Conservation (phyloP, 2,113 vertebrate species). For the Pygoscelis adeliae region DNA sequence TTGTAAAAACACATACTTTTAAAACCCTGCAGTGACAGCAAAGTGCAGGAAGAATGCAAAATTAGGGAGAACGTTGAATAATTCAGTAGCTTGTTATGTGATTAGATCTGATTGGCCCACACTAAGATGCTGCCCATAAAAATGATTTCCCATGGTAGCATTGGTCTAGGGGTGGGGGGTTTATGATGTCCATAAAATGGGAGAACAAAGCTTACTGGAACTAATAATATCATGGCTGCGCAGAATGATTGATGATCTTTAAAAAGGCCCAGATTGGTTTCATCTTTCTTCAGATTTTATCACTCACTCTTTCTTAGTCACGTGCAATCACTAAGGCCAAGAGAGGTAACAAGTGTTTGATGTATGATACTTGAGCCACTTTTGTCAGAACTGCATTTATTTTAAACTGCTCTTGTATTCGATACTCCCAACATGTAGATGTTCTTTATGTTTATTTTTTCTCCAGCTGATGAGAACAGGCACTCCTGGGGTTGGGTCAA, state of each 20-base stretch:
- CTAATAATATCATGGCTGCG: slow-evolving; percentile 88
- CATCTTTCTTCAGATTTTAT: slow-evolving; percentile 97
- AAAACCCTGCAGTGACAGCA: slow-evolving; percentile 46
- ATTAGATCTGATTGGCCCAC: slow-evolving; percentile 80
- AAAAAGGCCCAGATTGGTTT: slow-evolving; percentile 89
- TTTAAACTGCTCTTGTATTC: slow-evolving; percentile 76
- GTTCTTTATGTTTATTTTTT: slow-evolving; percentile 66
- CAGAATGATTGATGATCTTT: slow-evolving; percentile 91
- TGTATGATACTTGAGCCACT: slow-evolving; percentile 87
- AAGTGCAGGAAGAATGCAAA: slow-evolving; percentile 68
- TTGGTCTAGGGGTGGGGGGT: slow-evolving; percentile 75
- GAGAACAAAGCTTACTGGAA: slow-evolving; percentile 90
- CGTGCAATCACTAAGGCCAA: slow-evolving; percentile 88
- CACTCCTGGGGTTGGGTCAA: slow-evolving; percentile 74
- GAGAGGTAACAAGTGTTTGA: slow-evolving; percentile 94
- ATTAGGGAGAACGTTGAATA: slow-evolving; percentile 66
- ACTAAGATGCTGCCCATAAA: slow-evolving; percentile 78
- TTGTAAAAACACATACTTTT: slow-evolving; percentile 57
- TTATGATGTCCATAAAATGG: slow-evolving; percentile 90
- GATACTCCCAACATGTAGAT: slow-evolving; percentile 67
- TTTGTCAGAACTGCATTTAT: slow-evolving; percentile 90
- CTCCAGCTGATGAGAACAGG: slow-evolving; percentile 77
- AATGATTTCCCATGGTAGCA: slow-evolving; percentile 80
- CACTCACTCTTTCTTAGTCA: slow-evolving; percentile 92
- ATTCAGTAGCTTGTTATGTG: slow-evolving; percentile 77